Conservation (phyloP, 2,888 invertebrate genomes). For the Nephrotoma flavescens region DNA sequence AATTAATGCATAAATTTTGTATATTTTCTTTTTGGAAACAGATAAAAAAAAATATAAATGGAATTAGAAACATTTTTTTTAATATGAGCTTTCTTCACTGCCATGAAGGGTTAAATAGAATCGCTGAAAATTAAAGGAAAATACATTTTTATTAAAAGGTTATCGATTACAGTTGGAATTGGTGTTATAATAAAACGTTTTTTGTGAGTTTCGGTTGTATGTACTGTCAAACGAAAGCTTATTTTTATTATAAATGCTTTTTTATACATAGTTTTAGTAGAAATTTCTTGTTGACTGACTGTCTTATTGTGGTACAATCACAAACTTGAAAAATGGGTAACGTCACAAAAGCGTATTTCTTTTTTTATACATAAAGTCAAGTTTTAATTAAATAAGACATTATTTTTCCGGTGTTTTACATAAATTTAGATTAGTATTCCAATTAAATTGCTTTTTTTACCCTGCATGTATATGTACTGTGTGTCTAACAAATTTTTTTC, state of each 20-base stretch:
- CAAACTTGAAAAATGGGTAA: not conserved
- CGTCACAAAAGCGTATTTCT: not conserved
- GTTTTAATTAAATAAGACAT: not conserved
- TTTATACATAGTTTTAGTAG: not conserved
- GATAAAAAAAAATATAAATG: not conserved
- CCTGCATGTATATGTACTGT: not conserved
- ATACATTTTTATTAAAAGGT: not conserved
- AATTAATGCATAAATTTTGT: not conserved
- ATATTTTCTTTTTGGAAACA: not conserved
- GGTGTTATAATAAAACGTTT: not conserved
- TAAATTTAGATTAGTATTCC: not conserved
- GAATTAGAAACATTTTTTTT: not conserved
- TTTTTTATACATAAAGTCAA: not conserved
- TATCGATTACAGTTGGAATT: not conserved
- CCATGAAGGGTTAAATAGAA: not conserved
- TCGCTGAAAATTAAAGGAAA: not conserved
- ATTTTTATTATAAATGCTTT: not conserved
- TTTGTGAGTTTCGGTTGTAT: not conserved
- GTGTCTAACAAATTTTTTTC: not conserved
- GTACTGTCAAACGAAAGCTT: not conserved
- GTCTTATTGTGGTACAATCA: not conserved
- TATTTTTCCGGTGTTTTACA: not conserved
- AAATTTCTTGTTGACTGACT: not conserved
- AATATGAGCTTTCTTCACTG: not conserved
- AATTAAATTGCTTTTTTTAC: not conserved